Evolutionary conservation across 2,113 vertebrate species (phyloP).

Genomic region (Ancistrus triradiatus): DNA sequence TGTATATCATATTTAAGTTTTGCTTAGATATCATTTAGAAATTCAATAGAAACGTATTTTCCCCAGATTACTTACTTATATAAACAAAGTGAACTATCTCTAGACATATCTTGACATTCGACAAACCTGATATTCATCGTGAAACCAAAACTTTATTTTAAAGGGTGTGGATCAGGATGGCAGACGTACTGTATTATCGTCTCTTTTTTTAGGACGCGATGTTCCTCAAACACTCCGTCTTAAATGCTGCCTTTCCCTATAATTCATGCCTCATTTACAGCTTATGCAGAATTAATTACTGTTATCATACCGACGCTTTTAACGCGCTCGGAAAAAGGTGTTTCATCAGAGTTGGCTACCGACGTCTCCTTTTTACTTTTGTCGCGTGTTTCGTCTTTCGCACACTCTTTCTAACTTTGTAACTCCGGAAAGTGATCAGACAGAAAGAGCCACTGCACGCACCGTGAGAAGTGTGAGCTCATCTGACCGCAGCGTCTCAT

Average conservation of each 20-base stretch:
- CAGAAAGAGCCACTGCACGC: no score
- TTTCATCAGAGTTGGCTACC: slow-evolving; percentile 1
- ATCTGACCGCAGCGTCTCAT: slow-evolving; percentile 23
- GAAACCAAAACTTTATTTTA: no score
- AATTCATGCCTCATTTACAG: slow-evolving; percentile 31
- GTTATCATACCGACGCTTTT: neutral
- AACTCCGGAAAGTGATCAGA: no score
- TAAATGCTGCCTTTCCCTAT: slow-evolving; percentile 2
- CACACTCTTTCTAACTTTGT: neutral
- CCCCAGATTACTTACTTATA: no score
- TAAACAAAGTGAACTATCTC: no score
- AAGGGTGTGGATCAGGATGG: neutral
- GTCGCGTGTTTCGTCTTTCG: neutral
- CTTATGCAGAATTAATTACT: slow-evolving; percentile 20
- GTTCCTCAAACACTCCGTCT: neutral
- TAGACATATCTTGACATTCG: no score
- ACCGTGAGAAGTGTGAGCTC: neutral
- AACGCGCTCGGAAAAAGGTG: neutral
- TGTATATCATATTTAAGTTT: no score
- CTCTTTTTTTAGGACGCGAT: neutral
- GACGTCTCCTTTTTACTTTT: neutral
- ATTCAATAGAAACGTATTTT: no score
- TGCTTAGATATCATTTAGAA: no score
- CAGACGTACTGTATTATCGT: neutral
- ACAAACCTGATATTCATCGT: no score